Base-by-base conservation (phyloP, 2,113 vertebrate species). In the Platichthys flesus region DNA sequence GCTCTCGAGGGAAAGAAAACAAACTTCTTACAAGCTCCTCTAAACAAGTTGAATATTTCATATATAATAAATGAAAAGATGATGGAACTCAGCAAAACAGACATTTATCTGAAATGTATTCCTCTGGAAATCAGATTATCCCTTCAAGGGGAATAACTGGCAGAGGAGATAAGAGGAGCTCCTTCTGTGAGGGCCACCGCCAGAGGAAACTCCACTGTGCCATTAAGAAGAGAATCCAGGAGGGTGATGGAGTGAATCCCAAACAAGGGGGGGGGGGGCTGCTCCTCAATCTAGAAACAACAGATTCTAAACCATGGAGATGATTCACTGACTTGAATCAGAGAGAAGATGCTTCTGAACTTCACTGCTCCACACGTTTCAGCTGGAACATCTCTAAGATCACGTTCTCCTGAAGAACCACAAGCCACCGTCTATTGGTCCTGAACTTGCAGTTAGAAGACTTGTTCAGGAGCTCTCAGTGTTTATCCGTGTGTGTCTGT, bases 111-210 rank as follows among this genome's bases (percentile, higher is more conserved):
- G 47, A 49, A 49, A 49, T 49, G 1, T 49, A 58, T 42, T 52
- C 8, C 2, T 9, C 9, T 9, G 9, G 14, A 52, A 52, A 52
- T n/a, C 13, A n/a, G 20, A 52, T 52, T n/a, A 65, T 66, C 28
- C 28, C 67, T 49, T 74, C 18, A 59, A 81, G 72, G 75, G 52
- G 23, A 81, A 58, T 68, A 49, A 37, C 59, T 82, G 78, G 64
- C 65, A 71, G 42, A 49, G n/a, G 23, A 47, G 84, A 84, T 76
- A 52, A 75, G 55, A 58, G n/a, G 24, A 59, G 59, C 62, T 42
- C 64, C 67, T 76, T 56, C 56, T 79, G 60, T 78, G 26, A 54
- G 71, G 72, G 52, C 9, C 4, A 72, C 76, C 79, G 82, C 77
- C 66, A 15, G 23, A 47, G 65, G 37, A 58, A 12, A 26, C 20